phyloP scores from a whole-genome alignment of 2,888 invertebrate genomes.

The Charanyca ferruginea region DNA sequence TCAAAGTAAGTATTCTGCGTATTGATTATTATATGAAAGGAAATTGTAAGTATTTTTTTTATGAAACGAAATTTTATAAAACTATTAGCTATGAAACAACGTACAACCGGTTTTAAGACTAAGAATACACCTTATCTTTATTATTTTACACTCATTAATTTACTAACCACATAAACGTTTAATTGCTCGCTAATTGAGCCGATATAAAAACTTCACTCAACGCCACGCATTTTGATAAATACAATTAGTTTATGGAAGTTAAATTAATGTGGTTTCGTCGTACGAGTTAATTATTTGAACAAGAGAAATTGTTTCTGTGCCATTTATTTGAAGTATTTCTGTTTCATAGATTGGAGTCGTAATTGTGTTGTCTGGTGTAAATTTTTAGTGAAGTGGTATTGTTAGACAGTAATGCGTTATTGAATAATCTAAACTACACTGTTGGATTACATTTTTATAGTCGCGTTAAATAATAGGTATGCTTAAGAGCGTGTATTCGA shows the following conservation, averaged over 20 bases:
- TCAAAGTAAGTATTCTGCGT: no score
- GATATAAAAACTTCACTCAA: conserved; percentile 65
- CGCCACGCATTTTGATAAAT: conserved; percentile 63
- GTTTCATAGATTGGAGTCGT: conserved; percentile 21
- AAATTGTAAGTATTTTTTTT: no score
- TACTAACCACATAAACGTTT: conserved; percentile 53
- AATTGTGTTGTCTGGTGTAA: background rate
- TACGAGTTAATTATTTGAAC: conserved; percentile 40
- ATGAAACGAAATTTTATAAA: no score
- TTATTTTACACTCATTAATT: conserved; percentile 63
- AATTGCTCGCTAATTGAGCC: conserved; percentile 69
- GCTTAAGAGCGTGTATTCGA: no score
- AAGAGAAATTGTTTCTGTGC: conserved; percentile 11
- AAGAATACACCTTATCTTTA: conserved; percentile 60
- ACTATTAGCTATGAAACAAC: no score
- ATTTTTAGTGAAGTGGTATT: conserved; percentile 6
- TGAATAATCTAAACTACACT: background rate
- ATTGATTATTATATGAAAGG: no score
- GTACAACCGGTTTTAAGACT: conserved; percentile 1
- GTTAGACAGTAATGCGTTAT: background rate
- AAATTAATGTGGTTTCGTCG: conserved; percentile 57
- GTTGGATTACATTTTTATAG: background rate
- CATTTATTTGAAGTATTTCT: conserved; percentile 28
- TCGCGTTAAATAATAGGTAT: background rate
- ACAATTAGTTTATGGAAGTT: conserved; percentile 64